These are phyloP conservation scores for Lycia hirtaria DNA, from an alignment of 2,888 invertebrate genomes.

Conservation along the genomic window DNA sequence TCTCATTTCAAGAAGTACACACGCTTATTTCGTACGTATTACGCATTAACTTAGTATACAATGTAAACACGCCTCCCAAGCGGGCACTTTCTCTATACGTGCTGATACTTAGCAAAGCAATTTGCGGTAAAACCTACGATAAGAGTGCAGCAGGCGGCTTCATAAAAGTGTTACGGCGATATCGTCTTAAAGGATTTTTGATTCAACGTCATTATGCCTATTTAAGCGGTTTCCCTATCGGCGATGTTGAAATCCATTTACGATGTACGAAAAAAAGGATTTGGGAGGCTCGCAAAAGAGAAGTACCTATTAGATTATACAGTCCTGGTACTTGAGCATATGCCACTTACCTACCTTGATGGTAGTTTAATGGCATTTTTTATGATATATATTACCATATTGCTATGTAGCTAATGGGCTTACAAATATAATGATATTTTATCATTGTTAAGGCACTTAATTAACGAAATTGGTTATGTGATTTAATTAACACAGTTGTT, in stretches of 20 bases:
- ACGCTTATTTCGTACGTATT: too few species aligned
- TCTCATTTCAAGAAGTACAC: too few species aligned
- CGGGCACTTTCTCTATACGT: slow-evolving; percentile 51
- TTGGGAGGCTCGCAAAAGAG: slow-evolving; percentile 56
- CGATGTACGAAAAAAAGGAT: slow-evolving; percentile 68
- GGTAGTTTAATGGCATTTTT: slow-evolving; percentile 63
- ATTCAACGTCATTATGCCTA: slow-evolving; percentile 54
- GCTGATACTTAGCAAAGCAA: slow-evolving; percentile 46
- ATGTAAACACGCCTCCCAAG: too few species aligned
- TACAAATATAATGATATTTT: slow-evolving; percentile 14
- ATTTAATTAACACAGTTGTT: neutral
- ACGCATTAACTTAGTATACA: too few species aligned
- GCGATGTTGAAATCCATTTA: slow-evolving; percentile 64
- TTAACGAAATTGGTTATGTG: neutral
- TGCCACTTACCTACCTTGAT: slow-evolving; percentile 56
- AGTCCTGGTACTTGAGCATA: slow-evolving; percentile 55
- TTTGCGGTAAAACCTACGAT: slow-evolving; percentile 58
- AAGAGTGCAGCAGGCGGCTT: slow-evolving; percentile 61
- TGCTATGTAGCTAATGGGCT: slow-evolving; percentile 48
- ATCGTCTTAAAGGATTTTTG: slow-evolving; percentile 61
- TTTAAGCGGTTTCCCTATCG: slow-evolving; percentile 58
- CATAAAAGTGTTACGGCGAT: slow-evolving; percentile 59
- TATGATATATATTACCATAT: slow-evolving; percentile 46
- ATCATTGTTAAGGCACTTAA: neutral
- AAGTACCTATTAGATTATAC: slow-evolving; percentile 61